Evolutionary conservation across 1,140 invertebrate species (phyloP), one percentile per base, ranked within the genome.

Genomic region (Holotrichia oblita): DNA sequence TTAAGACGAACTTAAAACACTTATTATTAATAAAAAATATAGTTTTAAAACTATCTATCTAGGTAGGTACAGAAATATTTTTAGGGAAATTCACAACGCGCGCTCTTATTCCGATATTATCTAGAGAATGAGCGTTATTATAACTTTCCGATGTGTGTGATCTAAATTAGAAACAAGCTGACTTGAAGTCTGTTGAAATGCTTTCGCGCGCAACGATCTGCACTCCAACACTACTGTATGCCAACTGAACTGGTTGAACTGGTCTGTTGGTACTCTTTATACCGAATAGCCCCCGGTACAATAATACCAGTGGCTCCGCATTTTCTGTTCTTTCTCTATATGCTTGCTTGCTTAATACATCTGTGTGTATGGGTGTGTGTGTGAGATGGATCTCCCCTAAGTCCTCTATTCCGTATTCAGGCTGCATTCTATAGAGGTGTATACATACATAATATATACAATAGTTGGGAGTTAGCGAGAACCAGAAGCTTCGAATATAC

Each of bases 101-200:
- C 27, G 27, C 1, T 34, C 27, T 34, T 34, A 34, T 34, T 34
- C 4, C 4, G 4, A 4, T 34, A 4, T 34, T 34, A 34, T 34
- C 27, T 34, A 34, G 27, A n/a, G n/a, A 34, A 34, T 34, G 4
- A 34, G 27, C 27, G 27, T 34, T 34, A 34, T 4, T 34, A 34
- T 34, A n/a, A 34, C 27, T 34, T n/a, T 55, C 14, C 48, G 4
- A 17, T 17, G 48, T n/a, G n/a, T n/a, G n/a, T 17, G 48, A 55
- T 55, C 17, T 17, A 55, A 17, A 55, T n/a, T 6, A 55, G 17
- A 17, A 34, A 34, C 27, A 55, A 55, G 48, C 48, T 55, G 48
- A 55, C 48, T 55, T 55, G n/a, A 17, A 55, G 48, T 55, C 48
- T 55, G 48, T 55, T 55, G 48, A 55, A 55, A 55, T 55, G 48